Conservation (phyloP, 1,140 invertebrate genomes). For the Philotrypesis tridentata region DNA sequence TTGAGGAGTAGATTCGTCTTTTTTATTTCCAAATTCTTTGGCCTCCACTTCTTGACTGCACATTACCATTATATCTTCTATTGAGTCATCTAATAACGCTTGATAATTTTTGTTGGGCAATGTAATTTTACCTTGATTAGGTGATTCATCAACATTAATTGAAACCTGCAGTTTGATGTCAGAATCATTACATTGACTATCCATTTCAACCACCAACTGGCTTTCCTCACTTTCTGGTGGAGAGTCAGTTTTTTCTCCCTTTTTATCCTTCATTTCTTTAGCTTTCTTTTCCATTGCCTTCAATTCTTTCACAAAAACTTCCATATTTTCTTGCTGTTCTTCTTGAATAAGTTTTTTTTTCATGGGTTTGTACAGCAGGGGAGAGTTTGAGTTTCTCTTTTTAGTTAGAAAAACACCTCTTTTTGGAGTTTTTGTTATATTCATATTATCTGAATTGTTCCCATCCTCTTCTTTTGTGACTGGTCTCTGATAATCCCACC, state of each 20-base stretch:
- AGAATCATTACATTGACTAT: slow-evolving; percentile 19
- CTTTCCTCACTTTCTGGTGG: slow-evolving; percentile 38
- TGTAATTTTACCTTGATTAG: slow-evolving; percentile 1
- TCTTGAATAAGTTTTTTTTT: slow-evolving; percentile 62
- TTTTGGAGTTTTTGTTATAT: slow-evolving; percentile 59
- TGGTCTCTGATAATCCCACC: slow-evolving; percentile 63
- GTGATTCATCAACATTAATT: slow-evolving; percentile 28
- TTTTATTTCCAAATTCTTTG: slow-evolving; percentile 46
- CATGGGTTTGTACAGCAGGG: slow-evolving; percentile 60
- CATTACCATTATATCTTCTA: slow-evolving; percentile 62
- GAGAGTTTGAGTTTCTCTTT: slow-evolving; percentile 63
- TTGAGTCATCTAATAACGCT: slow-evolving; percentile 64
- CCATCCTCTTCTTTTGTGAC: slow-evolving; percentile 45
- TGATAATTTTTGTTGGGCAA: slow-evolving; percentile 42
- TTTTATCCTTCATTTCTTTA: slow-evolving; percentile 16
- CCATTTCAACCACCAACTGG: slow-evolving; percentile 36
- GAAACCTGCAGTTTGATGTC: slow-evolving; percentile 45
- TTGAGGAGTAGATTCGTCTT: background rate
- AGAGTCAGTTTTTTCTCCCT: slow-evolving; percentile 22
- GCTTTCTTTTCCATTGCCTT: slow-evolving; percentile 58
- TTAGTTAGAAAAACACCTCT: slow-evolving; percentile 55
- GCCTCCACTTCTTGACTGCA: slow-evolving; percentile 67
- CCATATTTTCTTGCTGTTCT: slow-evolving; percentile 58
- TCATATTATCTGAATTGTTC: background rate
- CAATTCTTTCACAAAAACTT: slow-evolving; percentile 60